Conservation (phyloP, 2,888 invertebrate genomes). For the Drosophila quinaria region DNA sequence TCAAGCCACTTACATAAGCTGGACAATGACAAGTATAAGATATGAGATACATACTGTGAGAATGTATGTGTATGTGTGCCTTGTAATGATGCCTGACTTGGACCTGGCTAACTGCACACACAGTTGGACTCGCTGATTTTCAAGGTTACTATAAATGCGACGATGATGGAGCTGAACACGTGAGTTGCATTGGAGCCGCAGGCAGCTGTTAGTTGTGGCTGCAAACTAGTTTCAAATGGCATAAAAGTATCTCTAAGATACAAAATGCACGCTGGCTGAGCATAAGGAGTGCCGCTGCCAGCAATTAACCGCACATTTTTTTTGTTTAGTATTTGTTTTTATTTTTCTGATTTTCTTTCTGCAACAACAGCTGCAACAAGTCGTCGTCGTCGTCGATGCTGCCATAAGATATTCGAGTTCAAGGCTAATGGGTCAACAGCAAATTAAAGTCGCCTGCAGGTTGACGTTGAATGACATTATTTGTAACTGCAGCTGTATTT, state of each 20-base stretch:
- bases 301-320: slow-evolving; percentile 72
- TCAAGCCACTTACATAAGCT: slow-evolving; percentile 21
- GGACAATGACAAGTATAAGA: slow-evolving; percentile 16
- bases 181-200: slow-evolving; percentile 64
- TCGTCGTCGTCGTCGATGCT: slow-evolving; percentile 35
- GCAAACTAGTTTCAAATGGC: slow-evolving; percentile 81
- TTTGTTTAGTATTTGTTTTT: slow-evolving; percentile 24
- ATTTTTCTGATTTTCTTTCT: slow-evolving; percentile 13
- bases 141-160: slow-evolving; percentile 74
- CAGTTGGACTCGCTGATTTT: slow-evolving; percentile 74
- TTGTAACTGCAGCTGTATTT: slow-evolving; percentile 28
- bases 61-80: not conserved
- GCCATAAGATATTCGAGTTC: slow-evolving; percentile 67
- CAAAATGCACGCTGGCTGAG: slow-evolving; percentile 40
- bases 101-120: slow-evolving; percentile 22
- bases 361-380: slow-evolving; percentile 42
- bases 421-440: slow-evolving; percentile 81
- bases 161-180: slow-evolving; percentile 55
- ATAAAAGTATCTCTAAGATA: slow-evolving; percentile 76
- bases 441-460: slow-evolving; percentile 77
- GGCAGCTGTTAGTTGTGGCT: slow-evolving; percentile 60
- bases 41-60: slow-evolving; percentile 36
- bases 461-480: slow-evolving; percentile 80
- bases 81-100: slow-evolving; percentile 60
- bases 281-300: slow-evolving; percentile 66